Conservation (phyloP, 1,140 invertebrate genomes). For the Camponotus vicinus region DNA sequence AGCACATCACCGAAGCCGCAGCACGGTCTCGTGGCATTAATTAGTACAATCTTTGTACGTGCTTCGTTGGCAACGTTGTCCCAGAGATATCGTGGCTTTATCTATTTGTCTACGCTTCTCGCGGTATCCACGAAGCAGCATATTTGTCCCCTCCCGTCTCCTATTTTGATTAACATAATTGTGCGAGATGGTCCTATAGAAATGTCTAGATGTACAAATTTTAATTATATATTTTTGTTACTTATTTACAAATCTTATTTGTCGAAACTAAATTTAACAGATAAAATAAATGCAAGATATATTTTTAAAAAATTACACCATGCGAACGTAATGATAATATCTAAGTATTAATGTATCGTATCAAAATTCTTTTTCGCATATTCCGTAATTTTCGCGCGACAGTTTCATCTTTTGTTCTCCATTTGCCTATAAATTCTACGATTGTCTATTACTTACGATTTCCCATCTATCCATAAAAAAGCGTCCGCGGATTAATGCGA, state of each 20-base stretch:
- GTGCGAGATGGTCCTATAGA: too few species aligned
- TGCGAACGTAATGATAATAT: constrained; percentile 17
- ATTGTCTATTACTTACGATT: constrained; percentile 6
- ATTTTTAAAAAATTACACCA: constrained; percentile 13
- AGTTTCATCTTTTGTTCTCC: constrained; percentile 16
- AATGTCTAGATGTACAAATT: neutral
- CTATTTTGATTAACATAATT: neutral
- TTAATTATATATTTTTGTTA: neutral
- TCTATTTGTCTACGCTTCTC: constrained; percentile 60
- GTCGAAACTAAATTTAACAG: neutral
- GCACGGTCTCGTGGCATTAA: constrained; percentile 76
- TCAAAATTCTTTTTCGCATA: constrained; percentile 34
- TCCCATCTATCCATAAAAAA: constrained; percentile 24
- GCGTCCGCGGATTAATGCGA: constrained; percentile 42
- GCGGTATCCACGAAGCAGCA: neutral
- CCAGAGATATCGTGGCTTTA: constrained; percentile 63
- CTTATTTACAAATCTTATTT: constrained; percentile 20
- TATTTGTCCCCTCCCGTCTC: neutral
- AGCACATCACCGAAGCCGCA: constrained; percentile 74
- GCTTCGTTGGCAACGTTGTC: constrained; percentile 63
- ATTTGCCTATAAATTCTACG: constrained; percentile 29
- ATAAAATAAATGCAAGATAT: constrained; percentile 2
- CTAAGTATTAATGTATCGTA: constrained; percentile 9
- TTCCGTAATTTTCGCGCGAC: constrained; percentile 28
- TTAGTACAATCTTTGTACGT: constrained; percentile 78